Evolutionary conservation across 2,888 invertebrate genomes (phyloP), one percentile per base, ranked within the genome.

Genomic region (Monochamus alternatus): DNA sequence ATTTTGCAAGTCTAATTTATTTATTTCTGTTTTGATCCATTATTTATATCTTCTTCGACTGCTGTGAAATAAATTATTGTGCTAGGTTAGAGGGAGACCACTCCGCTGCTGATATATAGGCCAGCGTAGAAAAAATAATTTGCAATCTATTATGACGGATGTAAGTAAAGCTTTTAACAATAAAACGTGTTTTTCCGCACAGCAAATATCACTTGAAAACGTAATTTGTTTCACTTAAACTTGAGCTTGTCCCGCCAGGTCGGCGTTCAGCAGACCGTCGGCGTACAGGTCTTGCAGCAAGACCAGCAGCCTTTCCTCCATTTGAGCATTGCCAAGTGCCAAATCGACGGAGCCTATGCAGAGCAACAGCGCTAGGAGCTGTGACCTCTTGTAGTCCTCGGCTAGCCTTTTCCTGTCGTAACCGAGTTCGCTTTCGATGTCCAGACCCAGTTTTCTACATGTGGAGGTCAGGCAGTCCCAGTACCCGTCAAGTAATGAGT

Each of bases 291-390:
- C 95, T 78, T 93, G 91, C 47, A 95, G 91, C 1, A 95, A 93
- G 85, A 94, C 94, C 78, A 95, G 90, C 65, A 95, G 90, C 68
- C 95, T 91, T 82, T 93, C 92, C 86, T 95, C 95, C 43, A 95
- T 95, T 72, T 93, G 90, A 0, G 94, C 92, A 86, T 95, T 94
- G 1, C 95, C 95, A 22, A 95, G 89, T 5, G 95, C 95, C 66
- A 95, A 93, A 86, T 95, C 95, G 5, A 95, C 94, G 52, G 95
- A 95, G 31, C 95, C 95, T 75, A 95, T 94, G 85, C 95, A 95
- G 3, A 95, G 89, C 69, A 95, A 89, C 62, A 95, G 89, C n/a
- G 95, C 95, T 77, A 95, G 89, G 5, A 95, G 89, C 82, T 95
- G 94, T 0, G 95, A 95, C 74, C 91, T 89, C 76, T 91, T 90